Evolutionary conservation across 1,140 invertebrate species (phyloP), one percentile per base, ranked within the genome.

Genomic region (Gryllus bimaculatus): DNA sequence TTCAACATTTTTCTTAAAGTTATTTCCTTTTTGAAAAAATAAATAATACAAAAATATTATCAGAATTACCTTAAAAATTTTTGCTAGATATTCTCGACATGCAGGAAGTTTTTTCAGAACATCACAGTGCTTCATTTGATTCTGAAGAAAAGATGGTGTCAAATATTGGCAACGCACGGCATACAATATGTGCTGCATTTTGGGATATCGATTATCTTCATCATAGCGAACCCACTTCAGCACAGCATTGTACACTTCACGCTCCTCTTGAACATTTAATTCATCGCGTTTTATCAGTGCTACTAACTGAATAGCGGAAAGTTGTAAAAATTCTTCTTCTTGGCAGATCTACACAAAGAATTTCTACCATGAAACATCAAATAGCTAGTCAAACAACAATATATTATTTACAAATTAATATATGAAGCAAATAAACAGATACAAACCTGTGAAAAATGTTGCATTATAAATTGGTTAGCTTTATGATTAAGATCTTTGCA

Each of bases 221-320:
- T 97, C 95, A 83, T 95, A 92, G 84, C 92, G 93, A 49, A 89
- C 94, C 96, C 96, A 98, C 85, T 93, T 93, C 7, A 97, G 87
- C 13, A 97, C 95, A 13, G 95, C 94, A 83, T 95, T 94, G 83
- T 96, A 98, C 0, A 96, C 95, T 86, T 97, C 94, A 47, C 93
- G 90, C 83, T 97, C 96, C 83, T 96, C 95, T 82, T 93, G 91
- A 0, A 97, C 94, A 85, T 96, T 96, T 0, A 97, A 84, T 84
- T 96, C 95, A 83, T 97, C 95, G 83, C 94, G 93, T 82, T 93
- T 89, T 26, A 97, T 95, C 5, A 93, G 88, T 18, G 89, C 88
- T 77, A 96, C 91, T 79, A 97, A 83, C 84, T 97, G 94, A 82
- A 92, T 90, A 0, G 91, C 88, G 0, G 91, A 93, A 39, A 97